Conservation (phyloP, 2,888 invertebrate genomes). For the Lacanobia oleracea region DNA sequence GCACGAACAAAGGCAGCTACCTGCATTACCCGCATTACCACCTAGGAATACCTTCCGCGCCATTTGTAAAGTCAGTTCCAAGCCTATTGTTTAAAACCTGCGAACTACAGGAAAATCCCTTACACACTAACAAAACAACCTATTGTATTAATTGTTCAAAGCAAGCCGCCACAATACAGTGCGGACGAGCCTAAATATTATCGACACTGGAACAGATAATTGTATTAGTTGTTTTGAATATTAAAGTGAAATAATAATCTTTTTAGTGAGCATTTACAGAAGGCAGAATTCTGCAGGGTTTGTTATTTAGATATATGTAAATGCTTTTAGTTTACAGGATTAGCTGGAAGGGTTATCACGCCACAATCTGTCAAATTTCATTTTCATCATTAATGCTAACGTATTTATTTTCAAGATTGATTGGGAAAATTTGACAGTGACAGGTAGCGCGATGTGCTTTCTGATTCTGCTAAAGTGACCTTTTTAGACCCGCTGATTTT, state of each 20-base stretch:
- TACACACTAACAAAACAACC: conserved; percentile 70
- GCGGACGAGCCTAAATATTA: conserved; percentile 67
- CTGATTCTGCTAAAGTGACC: no score
- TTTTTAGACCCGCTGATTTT: no score
- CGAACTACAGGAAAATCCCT: conserved; percentile 76
- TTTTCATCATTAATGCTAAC: no score
- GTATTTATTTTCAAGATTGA: no score
- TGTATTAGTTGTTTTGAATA: conserved; percentile 75
- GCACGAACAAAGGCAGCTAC: conserved; percentile 64
- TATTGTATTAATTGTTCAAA: conserved; percentile 76
- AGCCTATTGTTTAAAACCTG: conserved; percentile 74
- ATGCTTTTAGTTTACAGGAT: conserved; percentile 39
- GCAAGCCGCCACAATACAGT: conserved; percentile 73
- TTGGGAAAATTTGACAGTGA: no score
- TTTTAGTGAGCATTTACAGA: conserved; percentile 47
- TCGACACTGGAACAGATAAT: conserved; percentile 77
- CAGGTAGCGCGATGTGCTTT: no score
- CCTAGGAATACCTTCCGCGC: conserved; percentile 59
- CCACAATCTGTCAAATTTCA: no score
- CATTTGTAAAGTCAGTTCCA: conserved; percentile 66
- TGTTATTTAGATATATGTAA: conserved; percentile 42
- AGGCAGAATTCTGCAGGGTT: conserved; percentile 35
- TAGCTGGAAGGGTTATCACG: conserved; percentile 26
- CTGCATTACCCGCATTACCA: conserved; percentile 67
- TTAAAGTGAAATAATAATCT: conserved; percentile 62